Base-by-base conservation (phyloP, 2,888 invertebrate genomes). In the Dryobotodes eremita region DNA sequence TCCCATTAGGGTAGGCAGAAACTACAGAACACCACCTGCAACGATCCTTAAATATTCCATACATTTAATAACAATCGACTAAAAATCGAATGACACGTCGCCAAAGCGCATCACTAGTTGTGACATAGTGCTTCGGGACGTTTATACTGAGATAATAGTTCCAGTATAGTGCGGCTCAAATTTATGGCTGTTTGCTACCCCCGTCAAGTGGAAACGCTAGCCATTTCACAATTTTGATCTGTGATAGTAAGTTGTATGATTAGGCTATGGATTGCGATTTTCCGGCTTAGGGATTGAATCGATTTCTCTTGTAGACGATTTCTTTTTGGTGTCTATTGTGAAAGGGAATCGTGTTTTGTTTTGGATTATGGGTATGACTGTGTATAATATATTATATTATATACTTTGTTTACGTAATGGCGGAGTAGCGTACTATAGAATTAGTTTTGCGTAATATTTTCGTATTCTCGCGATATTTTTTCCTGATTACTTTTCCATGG, bases 181-280 rank as follows among this genome's bases (percentile, higher is more conserved):
- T 95, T 95, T 95, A 95, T 95, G 80, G 93, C 89, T 93, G 94
- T 93, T 94, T 92, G 91, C 89, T 84, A 88, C 85, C 91, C 90
- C 88, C 89, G 92, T 94, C 93, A 92, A 93, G 92, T 92, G 91
- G 92, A 89, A 91, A 87, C 88, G 86, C 84, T 82, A 62, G 88
- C 91, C 92, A 90, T 93, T 94, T 90, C 93, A 90, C 94, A 93
- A 93, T 93, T 93, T 92, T 92, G 95, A 94, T 94, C 89, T 89
- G 90, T 85, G 93, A 93, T 93, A 87, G 75, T 78, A 82, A 78
- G 79, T 80, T 83, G 72, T 66, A 68, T 82, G 83, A 86, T 87
- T 85, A 86, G 80, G 80, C 57, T 36, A 17, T 79, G 59, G 48
- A 69, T 68, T 64, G 77, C n/a, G 1, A 15, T 55, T 26, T 75